phyloP scores from a whole-genome alignment of 2,797 vertebrate genomes.

The Siniperca scherzeri region DNA sequence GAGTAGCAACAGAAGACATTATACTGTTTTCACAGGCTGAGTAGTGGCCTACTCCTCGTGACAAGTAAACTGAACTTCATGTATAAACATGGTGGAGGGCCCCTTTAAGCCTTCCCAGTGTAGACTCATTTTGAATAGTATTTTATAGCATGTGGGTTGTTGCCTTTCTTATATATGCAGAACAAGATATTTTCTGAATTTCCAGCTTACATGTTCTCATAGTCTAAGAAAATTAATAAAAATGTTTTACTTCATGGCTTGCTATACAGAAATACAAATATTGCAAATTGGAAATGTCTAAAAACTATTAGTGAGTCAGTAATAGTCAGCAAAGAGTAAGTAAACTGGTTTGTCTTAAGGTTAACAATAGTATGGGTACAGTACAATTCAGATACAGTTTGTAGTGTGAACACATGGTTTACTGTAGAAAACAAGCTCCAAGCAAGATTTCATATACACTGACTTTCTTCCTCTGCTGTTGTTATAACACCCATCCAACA shows the following conservation, averaged over 20 bases:
- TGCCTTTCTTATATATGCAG: background rate
- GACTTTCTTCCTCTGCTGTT: constrained; percentile 29
- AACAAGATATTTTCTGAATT: background rate
- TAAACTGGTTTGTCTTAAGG: background rate
- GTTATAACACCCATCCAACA: constrained; percentile 70
- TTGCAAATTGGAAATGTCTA: background rate
- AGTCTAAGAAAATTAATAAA: background rate
- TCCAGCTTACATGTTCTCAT: background rate
- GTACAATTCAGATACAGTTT: background rate
- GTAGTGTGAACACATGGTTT: background rate
- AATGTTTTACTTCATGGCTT: background rate
- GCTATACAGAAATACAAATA: background rate
- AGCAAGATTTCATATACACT: background rate
- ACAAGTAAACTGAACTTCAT: background rate
- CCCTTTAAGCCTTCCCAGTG: background rate
- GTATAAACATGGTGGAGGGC: background rate
- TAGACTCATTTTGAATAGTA: background rate
- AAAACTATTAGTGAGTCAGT: background rate
- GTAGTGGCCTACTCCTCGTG: background rate
- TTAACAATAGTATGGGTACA: background rate
- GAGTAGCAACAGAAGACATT: background rate
- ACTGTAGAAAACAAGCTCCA: background rate
- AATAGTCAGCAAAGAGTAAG: background rate
- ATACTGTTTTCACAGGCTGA: background rate
- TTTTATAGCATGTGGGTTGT: background rate